Evolutionary conservation across 2,113 vertebrate genomes (phyloP).

Genomic region (Megaceryle torquata): DNA sequence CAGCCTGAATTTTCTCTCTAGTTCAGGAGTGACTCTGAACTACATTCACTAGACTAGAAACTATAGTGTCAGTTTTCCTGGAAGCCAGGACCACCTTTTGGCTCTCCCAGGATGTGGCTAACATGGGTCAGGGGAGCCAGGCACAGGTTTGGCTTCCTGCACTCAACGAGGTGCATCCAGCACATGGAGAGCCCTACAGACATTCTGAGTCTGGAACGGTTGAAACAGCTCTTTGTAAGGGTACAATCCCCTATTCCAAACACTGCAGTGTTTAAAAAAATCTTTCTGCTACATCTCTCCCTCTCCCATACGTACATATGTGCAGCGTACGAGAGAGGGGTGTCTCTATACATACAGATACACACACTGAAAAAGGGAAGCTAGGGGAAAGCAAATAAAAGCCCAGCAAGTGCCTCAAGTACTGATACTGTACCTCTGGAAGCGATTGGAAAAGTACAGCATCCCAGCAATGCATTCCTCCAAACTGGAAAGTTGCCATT

Average conservation of each 20-base stretch:
- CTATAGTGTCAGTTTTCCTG: not conserved
- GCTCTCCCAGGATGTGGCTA: not conserved
- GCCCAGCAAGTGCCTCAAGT: not conserved
- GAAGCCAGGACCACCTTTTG: not conserved
- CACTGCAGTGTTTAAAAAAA: not conserved
- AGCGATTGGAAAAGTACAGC: slow-evolving; percentile 15
- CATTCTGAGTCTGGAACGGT: not conserved
- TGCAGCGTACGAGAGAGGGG: fast-evolving
- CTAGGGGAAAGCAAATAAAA: not conserved
- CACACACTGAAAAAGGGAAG: not conserved
- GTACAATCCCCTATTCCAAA: not conserved
- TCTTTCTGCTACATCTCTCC: not conserved
- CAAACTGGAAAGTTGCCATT: not conserved
- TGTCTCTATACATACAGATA: fast-evolving
- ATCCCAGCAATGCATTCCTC: not conserved
- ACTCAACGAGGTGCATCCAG: not conserved
- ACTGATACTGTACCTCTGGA: not conserved
- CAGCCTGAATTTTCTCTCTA: not conserved
- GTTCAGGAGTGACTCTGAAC: not conserved
- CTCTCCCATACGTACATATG: not conserved
- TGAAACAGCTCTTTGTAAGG: not conserved
- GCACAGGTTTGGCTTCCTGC: not conserved
- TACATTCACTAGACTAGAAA: not conserved
- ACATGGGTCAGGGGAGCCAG: not conserved
- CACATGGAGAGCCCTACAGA: not conserved